These are phyloP conservation scores for Helicorthomorpha holstii DNA, from an alignment of 1,140 invertebrate species.

Conservation along the genomic window DNA sequence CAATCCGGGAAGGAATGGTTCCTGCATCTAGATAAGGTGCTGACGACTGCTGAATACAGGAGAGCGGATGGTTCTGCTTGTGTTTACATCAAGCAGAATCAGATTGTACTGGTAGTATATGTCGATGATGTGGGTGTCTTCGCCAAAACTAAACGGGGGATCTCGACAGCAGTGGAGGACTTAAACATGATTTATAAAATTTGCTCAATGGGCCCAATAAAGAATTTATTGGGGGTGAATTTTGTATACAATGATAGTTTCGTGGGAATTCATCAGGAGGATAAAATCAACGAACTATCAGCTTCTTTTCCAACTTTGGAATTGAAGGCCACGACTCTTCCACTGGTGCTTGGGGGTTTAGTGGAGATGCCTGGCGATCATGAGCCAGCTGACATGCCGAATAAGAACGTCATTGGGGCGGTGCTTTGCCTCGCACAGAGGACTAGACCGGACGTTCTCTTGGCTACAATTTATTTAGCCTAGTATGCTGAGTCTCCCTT, in stretches of 20 bases:
- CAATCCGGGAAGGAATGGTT: too few species aligned
- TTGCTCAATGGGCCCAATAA: neutral
- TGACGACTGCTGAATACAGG: too few species aligned
- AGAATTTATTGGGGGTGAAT: neutral
- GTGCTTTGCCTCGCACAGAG: slow-evolving; percentile 1
- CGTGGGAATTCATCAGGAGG: neutral
- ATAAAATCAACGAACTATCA: neutral
- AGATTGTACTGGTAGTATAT: too few species aligned
- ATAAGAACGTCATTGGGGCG: neutral
- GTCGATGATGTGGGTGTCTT: too few species aligned
- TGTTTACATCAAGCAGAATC: too few species aligned
- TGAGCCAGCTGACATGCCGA: neutral
- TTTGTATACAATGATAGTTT: neutral
- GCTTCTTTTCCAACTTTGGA: neutral
- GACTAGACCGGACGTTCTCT: slow-evolving; percentile 1
- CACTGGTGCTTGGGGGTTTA: neutral
- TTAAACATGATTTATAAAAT: slow-evolving; percentile 15
- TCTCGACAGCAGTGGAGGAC: slow-evolving; percentile 7
- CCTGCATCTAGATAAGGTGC: too few species aligned
- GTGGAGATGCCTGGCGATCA: neutral
- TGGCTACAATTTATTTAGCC: neutral
- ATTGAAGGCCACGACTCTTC: neutral
- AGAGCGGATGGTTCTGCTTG: too few species aligned
- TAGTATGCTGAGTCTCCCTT: neutral
- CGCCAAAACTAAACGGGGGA: too few species aligned